Evolutionary conservation across 2,888 invertebrate species (phyloP), one percentile per base, ranked within the genome.

Genomic region (Bruchidius siliquastri): DNA sequence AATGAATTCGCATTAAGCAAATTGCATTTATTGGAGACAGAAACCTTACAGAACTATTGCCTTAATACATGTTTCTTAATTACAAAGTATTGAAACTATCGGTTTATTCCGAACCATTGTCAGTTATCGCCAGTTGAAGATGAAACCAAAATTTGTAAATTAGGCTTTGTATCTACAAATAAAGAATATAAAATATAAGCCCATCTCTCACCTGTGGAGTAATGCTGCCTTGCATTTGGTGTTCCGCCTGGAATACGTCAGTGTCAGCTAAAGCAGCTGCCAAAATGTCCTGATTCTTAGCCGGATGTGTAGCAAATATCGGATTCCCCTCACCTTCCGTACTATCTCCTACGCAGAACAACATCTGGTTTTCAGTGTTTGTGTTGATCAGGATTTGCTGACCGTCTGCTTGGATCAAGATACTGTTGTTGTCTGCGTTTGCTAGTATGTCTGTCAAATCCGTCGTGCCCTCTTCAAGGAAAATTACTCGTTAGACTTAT

Each of bases 211-310:
- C 84, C 74, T 91, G 90, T 13, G 74, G 67, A 30, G 70, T 21
- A 68, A 88, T 82, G 76, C 83, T 86, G 22, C 88, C 88, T 72
- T 88, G 87, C 30, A 77, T 74, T 30, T 81, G 80, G 13, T 77
- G 77, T 73, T 85, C 84, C 75, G 90, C 88, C 76, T 88, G 88
- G 77, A 91, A 92, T 81, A 93, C 93, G 83, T 93, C 93, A 21
- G 92, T 92, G 80, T 92, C 92, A 0, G 93, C 93, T 69, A 94
- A 86, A 20, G 94, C 93, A 18, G 92, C 93, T 20, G 94, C 93
- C 69, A 94, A 86, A 78, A 94, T 92, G 83, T 94, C 94, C 78
- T 92, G 90, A 79, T 91, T 91, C 75, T 86, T 86, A 21, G 76
- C 81, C 20, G 84, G 81, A 73, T 82, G 83, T 0, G 82, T 80